Evolutionary conservation across 2,113 vertebrate species (phyloP).

Genomic region (Xiphophorus hellerii): DNA sequence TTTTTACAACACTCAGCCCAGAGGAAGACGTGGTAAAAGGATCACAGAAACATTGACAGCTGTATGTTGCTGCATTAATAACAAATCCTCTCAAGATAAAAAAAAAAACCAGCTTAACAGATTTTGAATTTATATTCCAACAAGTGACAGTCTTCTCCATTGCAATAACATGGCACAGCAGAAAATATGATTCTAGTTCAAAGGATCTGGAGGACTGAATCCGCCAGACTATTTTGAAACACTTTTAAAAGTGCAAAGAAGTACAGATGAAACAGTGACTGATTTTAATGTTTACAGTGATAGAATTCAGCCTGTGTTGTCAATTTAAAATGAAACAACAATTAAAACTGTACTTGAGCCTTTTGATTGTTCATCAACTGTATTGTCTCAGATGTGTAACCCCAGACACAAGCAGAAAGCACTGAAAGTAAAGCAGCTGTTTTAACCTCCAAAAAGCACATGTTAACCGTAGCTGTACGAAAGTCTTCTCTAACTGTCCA

Average conservation of each 20-base stretch:
- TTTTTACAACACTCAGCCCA: slow-evolving; percentile 15
- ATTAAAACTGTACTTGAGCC: not conserved
- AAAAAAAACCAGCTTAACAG: slow-evolving; percentile 15
- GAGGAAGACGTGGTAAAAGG: slow-evolving; percentile 12
- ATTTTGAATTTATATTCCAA: slow-evolving; percentile 18
- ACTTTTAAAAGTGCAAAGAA: not conserved
- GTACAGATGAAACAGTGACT: not conserved
- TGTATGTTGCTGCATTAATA: slow-evolving; percentile 21
- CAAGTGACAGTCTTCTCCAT: slow-evolving; percentile 15
- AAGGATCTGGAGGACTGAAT: not conserved
- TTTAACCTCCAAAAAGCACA: not conserved
- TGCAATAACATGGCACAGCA: not conserved
- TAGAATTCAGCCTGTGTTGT: not conserved
- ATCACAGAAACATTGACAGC: slow-evolving; percentile 26
- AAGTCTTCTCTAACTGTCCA: too few relatives aligned
- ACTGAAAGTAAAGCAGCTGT: not conserved
- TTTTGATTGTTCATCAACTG: not conserved
- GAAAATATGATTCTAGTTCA: not conserved
- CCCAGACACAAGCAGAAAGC: not conserved
- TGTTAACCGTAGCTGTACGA: not conserved
- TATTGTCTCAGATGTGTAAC: not conserved
- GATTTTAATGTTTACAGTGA: not conserved
- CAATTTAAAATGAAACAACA: not conserved
- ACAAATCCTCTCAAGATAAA: not conserved
- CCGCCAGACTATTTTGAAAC: not conserved